Conservation (phyloP, 2,888 invertebrate genomes). For the Alsophila aescularia region DNA sequence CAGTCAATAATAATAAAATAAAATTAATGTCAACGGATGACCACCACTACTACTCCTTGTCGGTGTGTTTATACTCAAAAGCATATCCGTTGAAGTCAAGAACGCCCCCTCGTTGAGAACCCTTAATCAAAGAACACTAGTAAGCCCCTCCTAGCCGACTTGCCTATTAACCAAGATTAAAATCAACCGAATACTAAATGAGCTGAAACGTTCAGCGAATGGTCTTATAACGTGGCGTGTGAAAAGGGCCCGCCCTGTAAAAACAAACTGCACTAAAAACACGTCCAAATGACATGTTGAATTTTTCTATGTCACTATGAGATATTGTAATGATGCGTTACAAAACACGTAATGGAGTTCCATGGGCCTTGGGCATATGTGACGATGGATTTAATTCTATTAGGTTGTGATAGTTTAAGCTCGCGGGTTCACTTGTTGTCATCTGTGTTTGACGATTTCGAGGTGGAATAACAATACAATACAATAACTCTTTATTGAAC, state of each 20-base stretch:
- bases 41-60: too few species aligned
- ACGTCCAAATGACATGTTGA: conserved; percentile 80
- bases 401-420: conserved; percentile 38
- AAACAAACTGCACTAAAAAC: conserved; percentile 78
- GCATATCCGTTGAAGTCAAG: too few species aligned
- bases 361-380: conserved; percentile 76
- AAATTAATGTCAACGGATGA: too few species aligned
- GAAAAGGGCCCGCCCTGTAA: conserved; percentile 75
- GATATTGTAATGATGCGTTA: conserved; percentile 82
- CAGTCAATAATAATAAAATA: too few species aligned
- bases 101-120: too few species aligned
- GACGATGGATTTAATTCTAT: conserved; percentile 72
- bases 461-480: too few species aligned
- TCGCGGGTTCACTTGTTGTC: conserved; percentile 10
- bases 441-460: not conserved
- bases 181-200: conserved; percentile 60
- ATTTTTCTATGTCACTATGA: conserved; percentile 83
- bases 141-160: conserved; percentile 30
- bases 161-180: conserved; percentile 50
- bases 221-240: conserved; percentile 63
- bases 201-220: conserved; percentile 59
- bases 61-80: too few species aligned
- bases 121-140: conserved; percentile 1
- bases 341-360: conserved; percentile 76
- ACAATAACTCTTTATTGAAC: too few species aligned